Base-by-base conservation (phyloP, 1,140 invertebrate species). In the Drosophila grimshawi region DNA sequence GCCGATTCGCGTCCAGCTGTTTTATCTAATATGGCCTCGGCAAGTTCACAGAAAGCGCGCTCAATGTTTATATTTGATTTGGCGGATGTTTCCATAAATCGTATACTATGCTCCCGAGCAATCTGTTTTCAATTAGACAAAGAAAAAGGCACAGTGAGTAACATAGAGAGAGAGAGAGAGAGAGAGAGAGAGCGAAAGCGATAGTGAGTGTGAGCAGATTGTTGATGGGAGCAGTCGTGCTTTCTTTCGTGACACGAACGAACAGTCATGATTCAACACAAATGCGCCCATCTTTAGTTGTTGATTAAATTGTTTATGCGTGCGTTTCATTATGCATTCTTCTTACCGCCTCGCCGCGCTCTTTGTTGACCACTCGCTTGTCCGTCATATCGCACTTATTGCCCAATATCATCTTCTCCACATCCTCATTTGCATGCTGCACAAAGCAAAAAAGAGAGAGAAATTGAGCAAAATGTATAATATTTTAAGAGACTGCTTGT, bases 331-430 rank as follows among this genome's bases (percentile, higher is more conserved):
- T 48, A 5, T 19, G 11, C 3, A 5, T 55, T 43, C 30, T 41
- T 93, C 94, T 94, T 94, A 97, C 97, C 70, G 95, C 95, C 94
- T 98, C 97, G 85, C 98, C 98, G 90, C 95, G 94, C 85, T 98
- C 97, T 93, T 95, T 97, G 78, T 95, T 96, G 69, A 99, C 98
- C 90, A 98, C 96, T 93, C 99, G 95, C 93, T 98, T 98, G 89
- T 98, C 98, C 92, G 98, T 97, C 97, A 99, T 98, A 94, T 99
- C 99, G 95, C 98, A 99, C 94, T 99, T 99, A 93, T 99, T 99
- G 59, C 99, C 99, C 81, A 99, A 94, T 86, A 99, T 98, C 98
- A 99, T 99, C 93, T 99, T 99, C 90, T 99, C 98, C 59, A 99
- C 99, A 95, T 99, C 98, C 94, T 99, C 98, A 94, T 98, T 99